Conservation (phyloP, 2,797 vertebrate species). For the Gastrophryne carolinensis region DNA sequence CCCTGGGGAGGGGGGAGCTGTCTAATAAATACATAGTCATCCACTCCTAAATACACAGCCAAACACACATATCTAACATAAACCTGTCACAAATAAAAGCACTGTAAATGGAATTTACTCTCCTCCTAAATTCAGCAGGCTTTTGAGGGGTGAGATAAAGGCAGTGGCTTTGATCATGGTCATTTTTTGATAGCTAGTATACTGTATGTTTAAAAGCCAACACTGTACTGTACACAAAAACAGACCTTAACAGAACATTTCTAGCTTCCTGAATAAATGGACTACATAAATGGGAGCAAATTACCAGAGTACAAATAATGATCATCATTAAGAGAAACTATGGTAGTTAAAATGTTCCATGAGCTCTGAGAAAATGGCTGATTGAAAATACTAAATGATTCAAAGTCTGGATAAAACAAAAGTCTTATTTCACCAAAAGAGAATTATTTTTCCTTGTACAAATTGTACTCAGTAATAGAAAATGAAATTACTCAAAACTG, state of each 20-base stretch:
- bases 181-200: slow-evolving; percentile 20
- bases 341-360: slow-evolving; percentile 50
- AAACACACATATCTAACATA: too few relatives aligned
- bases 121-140: too few relatives aligned
- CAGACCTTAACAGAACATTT: slow-evolving; percentile 44
- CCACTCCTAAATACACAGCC: too few relatives aligned
- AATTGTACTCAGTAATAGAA: slow-evolving; percentile 15
- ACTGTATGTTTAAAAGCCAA: slow-evolving; percentile 11
- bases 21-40: too few relatives aligned
- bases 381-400: slow-evolving; percentile 27
- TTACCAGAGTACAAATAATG: slow-evolving; percentile 45
- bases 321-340: slow-evolving; percentile 48
- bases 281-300: slow-evolving; percentile 47
- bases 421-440: slow-evolving; percentile 24
- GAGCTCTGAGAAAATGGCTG: slow-evolving; percentile 36
- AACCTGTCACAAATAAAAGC: too few relatives aligned
- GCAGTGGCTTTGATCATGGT: not conserved
- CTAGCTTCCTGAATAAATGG: too few relatives aligned
- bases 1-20: too few relatives aligned
- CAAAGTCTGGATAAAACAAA: slow-evolving; percentile 38
- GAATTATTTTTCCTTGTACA: slow-evolving; percentile 10
- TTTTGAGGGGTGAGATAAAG: too few relatives aligned
- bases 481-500: slow-evolving; percentile 27
- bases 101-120: too few relatives aligned
- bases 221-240: slow-evolving; percentile 34